Conservation (phyloP, 2,888 invertebrate genomes). For the Drosophila conformis region DNA sequence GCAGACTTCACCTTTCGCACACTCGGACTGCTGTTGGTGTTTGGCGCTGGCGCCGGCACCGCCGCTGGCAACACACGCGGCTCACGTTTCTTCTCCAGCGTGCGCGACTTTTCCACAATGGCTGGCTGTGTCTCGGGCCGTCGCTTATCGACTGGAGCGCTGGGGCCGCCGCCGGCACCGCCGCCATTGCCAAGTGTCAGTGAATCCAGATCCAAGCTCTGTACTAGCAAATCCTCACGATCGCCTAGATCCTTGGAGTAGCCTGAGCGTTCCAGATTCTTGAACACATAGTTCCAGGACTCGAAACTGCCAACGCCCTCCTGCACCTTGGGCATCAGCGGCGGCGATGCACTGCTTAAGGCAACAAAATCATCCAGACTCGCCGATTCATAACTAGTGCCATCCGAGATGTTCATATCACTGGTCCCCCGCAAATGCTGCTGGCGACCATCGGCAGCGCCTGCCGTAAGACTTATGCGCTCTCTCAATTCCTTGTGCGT, state of each 20-base stretch:
- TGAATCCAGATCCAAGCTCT: slow-evolving; percentile 83
- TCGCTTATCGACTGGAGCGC: slow-evolving; percentile 54
- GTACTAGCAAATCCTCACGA: slow-evolving; percentile 87
- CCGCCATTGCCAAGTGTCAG: slow-evolving; percentile 76
- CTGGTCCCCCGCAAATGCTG: slow-evolving; percentile 50
- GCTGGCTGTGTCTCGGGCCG: slow-evolving; percentile 41
- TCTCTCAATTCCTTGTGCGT: slow-evolving; percentile 80
- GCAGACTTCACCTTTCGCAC: slow-evolving; percentile 75
- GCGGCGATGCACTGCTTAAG: slow-evolving; percentile 66
- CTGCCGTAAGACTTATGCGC: slow-evolving; percentile 54
- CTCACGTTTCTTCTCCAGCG: slow-evolving; percentile 69
- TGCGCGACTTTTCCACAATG: slow-evolving; percentile 62
- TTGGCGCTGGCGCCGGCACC: slow-evolving; percentile 43
- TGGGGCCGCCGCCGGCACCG: background rate
- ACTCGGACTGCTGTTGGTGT: slow-evolving; percentile 54
- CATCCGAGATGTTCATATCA: slow-evolving; percentile 69
- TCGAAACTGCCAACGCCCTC: slow-evolving; percentile 90
- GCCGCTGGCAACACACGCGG: slow-evolving; percentile 48
- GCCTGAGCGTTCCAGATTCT: slow-evolving; percentile 90
- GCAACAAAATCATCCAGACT: slow-evolving; percentile 73
- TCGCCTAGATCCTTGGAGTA: slow-evolving; percentile 89
- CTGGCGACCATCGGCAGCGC: slow-evolving; percentile 40
- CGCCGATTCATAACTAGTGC: slow-evolving; percentile 74
- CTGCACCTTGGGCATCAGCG: slow-evolving; percentile 86
- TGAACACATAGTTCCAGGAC: slow-evolving; percentile 93